Evolutionary conservation across 2,888 invertebrate species (phyloP), one percentile per base, ranked within the genome.

Genomic region (Protophormia terraenovae): DNA sequence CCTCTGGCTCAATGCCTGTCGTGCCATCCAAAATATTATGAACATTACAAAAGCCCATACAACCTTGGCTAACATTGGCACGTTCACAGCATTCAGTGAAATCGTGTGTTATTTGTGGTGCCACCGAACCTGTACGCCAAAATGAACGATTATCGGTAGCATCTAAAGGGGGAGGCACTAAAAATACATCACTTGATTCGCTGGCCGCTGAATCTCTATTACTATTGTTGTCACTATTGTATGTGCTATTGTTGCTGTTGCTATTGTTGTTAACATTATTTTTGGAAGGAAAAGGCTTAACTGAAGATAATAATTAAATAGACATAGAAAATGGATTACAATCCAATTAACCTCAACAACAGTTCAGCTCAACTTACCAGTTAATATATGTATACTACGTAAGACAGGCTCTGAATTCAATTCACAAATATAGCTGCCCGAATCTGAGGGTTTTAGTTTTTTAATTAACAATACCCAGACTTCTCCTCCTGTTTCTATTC

Each of bases 401-500:
- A 96, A 94, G 0, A 96, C 95, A 0, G 97, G 97, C 88, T 95
- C 95, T 16, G 96, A 96, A 93, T 97, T 97, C 19, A 97, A 95
- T 93, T 97, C 97, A 89, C 97, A 97, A 88, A 95, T 95, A 91
- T 97, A 97, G 41, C 96, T 94, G 1, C 97, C 97, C 0, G 96
- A 95, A 90, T 97, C 97, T 0, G 94, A 93, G 0, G 95, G 93
- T 89, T 94, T 95, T 16, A 95, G 95, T 19, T 94, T 93, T 90
- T 95, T 95, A 89, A 97, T 96, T 86, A 96, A 95, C 66, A 97
- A 94, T 53, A 97, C 96, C 97, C 97, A 97, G 16, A 97, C 97
- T 90, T 97, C 97, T 0, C 97, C 97, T 2, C 96, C 97, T 89
- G 88, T 88, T 16, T 89, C 89, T 45, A 89, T 87, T 27, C 76